A percentile compares a stretch with the other conserved stretches of the same genome.
Evolutionary conservation across 1,140 invertebrate species (phyloP).

Genomic region (Hypsibius dujardini): DNA sequence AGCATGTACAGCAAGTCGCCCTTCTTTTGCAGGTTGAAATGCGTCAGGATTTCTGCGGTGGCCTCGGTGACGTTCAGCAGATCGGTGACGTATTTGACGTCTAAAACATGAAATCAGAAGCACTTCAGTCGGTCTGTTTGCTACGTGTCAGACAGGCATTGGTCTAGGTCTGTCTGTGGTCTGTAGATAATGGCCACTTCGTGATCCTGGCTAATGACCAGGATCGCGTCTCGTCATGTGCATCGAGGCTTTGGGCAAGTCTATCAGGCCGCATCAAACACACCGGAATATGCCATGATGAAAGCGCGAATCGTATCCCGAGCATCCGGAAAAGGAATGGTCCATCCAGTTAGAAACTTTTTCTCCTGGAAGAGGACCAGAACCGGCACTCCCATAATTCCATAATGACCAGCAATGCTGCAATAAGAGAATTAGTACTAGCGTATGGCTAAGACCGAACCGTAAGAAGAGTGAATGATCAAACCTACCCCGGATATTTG

Average conservation of each 20-base stretch:
- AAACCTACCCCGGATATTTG: constrained; percentile 6
- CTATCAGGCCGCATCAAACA: background rate
- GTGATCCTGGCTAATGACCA: background rate
- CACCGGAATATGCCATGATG: constrained; percentile 15
- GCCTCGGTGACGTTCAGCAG: background rate
- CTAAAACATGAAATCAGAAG: background rate
- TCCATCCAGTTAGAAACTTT: constrained; percentile 7
- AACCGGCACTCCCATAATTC: constrained; percentile 14
- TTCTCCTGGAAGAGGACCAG: background rate
- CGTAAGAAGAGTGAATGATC: background rate
- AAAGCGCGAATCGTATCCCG: constrained; percentile 12
- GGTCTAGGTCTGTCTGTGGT: no score
- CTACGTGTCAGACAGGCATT: background rate
- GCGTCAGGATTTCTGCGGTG: background rate
- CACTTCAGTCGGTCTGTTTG: background rate
- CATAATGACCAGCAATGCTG: constrained; percentile 1
- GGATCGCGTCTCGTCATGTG: background rate
- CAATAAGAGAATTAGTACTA: no score
- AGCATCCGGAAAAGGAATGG: constrained; percentile 1
- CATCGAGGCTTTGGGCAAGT: background rate
- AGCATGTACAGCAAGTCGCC: background rate
- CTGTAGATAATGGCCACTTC: background rate
- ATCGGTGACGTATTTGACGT: constrained; percentile 1
- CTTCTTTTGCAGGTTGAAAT: background rate
- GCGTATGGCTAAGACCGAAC: no score